These are phyloP conservation scores for Greenwoodochromis staneri DNA, from an alignment of 2,113 vertebrate species.

Conservation along the genomic window DNA sequence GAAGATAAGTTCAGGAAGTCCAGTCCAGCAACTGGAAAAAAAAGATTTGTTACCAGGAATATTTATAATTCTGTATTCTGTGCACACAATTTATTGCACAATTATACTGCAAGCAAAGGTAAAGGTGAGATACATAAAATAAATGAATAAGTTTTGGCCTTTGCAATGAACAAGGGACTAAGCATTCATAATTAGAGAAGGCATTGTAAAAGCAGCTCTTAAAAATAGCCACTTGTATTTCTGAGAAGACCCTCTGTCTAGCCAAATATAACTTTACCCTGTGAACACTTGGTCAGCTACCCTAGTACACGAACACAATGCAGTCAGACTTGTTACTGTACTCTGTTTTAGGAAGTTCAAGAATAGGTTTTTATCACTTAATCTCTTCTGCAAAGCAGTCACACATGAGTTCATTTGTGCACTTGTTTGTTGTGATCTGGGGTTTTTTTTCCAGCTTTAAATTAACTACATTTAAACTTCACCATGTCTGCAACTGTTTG, in stretches of 20 bases:
- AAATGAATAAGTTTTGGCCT: not conserved
- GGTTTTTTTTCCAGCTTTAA: not conserved
- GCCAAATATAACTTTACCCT: slow-evolving; percentile 30
- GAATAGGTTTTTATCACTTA: slow-evolving; percentile 51
- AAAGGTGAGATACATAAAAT: not conserved
- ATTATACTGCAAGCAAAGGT: not conserved
- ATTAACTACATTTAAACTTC: not conserved
- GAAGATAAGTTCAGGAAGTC: not conserved
- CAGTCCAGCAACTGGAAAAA: not conserved
- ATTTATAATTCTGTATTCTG: not conserved
- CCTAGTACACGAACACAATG: not conserved
- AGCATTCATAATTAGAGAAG: not conserved
- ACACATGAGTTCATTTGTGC: slow-evolving; percentile 9
- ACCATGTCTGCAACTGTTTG: not conserved
- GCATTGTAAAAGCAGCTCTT: not conserved
- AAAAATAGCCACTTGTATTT: slow-evolving; percentile 29
- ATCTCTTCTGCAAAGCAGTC: slow-evolving; percentile 34
- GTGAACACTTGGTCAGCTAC: slow-evolving; percentile 1
- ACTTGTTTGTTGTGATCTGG: not conserved
- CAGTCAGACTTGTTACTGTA: slow-evolving; percentile 28
- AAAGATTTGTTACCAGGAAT: not conserved
- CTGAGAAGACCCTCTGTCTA: slow-evolving; percentile 25
- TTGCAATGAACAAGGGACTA: not conserved
- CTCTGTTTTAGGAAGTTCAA: slow-evolving; percentile 61
- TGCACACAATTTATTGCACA: not conserved